phyloP scores from a whole-genome alignment of 2,113 vertebrate genomes.

The Syngnathus typhle region DNA sequence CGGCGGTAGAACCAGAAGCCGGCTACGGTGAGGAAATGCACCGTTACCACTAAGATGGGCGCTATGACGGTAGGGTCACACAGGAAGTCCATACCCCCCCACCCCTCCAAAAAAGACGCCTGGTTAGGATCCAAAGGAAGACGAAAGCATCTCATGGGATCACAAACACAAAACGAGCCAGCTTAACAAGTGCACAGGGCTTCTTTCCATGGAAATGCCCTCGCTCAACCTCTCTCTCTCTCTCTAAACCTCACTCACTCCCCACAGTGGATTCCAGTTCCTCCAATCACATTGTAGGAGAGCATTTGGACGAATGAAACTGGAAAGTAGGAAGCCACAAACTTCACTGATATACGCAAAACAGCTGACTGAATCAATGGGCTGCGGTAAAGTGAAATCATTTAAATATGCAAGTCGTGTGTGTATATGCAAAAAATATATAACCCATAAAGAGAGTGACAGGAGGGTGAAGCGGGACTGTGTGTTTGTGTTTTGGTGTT shows the following conservation, averaged over 20 bases:
- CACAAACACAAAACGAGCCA: constrained; percentile 24
- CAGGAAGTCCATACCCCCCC: constrained; percentile 52
- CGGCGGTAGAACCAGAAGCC: constrained; percentile 64
- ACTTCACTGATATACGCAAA: background rate
- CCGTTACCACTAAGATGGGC: constrained; percentile 59
- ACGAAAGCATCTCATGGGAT: constrained; percentile 27
- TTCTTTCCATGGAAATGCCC: constrained; percentile 29
- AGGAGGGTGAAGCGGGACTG: background rate
- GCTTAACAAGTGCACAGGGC: constrained; percentile 32
- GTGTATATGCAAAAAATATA: background rate
- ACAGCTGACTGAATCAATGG: background rate
- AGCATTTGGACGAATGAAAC: background rate
- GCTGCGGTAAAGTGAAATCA: too few relatives aligned
- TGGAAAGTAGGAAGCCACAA: constrained; percentile 10
- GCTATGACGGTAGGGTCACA: constrained; percentile 51
- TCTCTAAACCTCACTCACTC: constrained; percentile 14
- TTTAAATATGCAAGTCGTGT: too few relatives aligned
- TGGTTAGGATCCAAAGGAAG: background rate
- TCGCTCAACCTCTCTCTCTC: constrained; percentile 10
- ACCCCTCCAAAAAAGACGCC: background rate
- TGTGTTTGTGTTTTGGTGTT: constrained; percentile 11
- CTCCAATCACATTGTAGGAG: constrained; percentile 61
- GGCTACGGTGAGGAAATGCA: constrained; percentile 65
- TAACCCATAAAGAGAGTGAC: background rate
- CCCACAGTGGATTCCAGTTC: constrained; percentile 68